Evolutionary conservation across 2,797 vertebrate genomes (phyloP).

Genomic region (Synanceia verrucosa): DNA sequence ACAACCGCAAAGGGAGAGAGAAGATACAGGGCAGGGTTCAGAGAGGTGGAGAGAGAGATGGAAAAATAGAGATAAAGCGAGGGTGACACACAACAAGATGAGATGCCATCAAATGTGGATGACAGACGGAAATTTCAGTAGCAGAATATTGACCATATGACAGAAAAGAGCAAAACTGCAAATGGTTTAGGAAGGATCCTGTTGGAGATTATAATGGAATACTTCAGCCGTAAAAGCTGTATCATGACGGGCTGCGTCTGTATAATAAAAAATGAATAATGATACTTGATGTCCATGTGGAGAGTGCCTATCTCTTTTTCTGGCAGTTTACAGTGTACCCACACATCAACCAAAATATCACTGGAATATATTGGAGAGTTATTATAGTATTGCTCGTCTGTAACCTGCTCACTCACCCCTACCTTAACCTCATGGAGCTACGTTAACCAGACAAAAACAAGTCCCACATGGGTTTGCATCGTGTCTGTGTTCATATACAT

Average conservation of each 20-base stretch:
- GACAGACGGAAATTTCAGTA: neutral
- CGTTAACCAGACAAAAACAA: no score
- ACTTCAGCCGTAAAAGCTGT: neutral
- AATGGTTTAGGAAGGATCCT: neutral
- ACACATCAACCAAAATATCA: no score
- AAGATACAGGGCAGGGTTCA: neutral
- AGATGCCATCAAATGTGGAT: neutral
- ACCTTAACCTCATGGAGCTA: neutral
- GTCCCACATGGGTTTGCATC: no score
- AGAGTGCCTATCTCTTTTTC: no score
- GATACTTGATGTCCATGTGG: no score
- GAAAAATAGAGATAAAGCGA: neutral
- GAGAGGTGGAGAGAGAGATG: neutral
- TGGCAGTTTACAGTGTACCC: no score
- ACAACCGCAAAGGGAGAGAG: conserved; percentile 31
- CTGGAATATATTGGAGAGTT: no score
- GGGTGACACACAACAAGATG: neutral
- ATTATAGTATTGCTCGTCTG: no score
- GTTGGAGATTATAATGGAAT: neutral
- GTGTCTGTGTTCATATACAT: no score
- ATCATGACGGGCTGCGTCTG: neutral
- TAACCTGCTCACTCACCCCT: no score
- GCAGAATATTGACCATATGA: neutral
- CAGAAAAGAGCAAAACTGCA: neutral
- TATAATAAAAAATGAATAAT: no score